Evolutionary conservation across 2,888 invertebrate genomes (phyloP).

Genomic region (Netelia melanura): DNA sequence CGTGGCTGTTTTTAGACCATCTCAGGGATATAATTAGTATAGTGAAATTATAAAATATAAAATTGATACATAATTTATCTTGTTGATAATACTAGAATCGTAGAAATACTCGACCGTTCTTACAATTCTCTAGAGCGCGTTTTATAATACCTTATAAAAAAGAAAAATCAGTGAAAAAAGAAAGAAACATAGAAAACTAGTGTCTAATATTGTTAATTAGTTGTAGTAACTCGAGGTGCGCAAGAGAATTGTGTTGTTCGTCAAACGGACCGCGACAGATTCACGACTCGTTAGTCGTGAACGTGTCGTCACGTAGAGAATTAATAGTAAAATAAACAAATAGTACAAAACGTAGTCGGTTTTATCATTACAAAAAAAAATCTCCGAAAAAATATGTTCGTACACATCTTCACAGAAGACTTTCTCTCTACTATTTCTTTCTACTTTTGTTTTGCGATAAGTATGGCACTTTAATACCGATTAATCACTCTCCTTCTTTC

Average conservation of each 20-base stretch:
- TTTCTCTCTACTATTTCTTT: background rate
- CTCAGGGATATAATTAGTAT: background rate
- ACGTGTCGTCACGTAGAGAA: background rate
- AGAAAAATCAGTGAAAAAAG: background rate
- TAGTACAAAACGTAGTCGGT: conserved; percentile 10
- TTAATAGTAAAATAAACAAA: background rate
- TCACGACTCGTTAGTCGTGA: background rate
- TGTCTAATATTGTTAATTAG: conserved; percentile 18
- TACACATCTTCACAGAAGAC: background rate
- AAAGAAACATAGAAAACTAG: conserved; percentile 36
- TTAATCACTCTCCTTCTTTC: conserved; percentile 7
- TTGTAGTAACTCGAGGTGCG: conserved; percentile 11
- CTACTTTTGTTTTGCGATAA: conserved; percentile 21
- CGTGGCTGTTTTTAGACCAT: no score
- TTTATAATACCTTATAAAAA: conserved; percentile 25
- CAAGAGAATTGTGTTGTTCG: conserved; percentile 27
- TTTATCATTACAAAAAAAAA: background rate
- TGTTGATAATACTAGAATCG: conserved; percentile 24
- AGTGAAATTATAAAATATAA: conserved; percentile 7
- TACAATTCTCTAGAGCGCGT: conserved; percentile 28
- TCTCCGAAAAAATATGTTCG: conserved; percentile 9
- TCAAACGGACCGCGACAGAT: conserved; percentile 14
- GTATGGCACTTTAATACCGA: conserved; percentile 57
- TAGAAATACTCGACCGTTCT: conserved; percentile 37
- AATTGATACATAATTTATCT: conserved; percentile 44